phyloP scores from a whole-genome alignment of 2,113 vertebrate species.

The Marmota flaviventris region DNA sequence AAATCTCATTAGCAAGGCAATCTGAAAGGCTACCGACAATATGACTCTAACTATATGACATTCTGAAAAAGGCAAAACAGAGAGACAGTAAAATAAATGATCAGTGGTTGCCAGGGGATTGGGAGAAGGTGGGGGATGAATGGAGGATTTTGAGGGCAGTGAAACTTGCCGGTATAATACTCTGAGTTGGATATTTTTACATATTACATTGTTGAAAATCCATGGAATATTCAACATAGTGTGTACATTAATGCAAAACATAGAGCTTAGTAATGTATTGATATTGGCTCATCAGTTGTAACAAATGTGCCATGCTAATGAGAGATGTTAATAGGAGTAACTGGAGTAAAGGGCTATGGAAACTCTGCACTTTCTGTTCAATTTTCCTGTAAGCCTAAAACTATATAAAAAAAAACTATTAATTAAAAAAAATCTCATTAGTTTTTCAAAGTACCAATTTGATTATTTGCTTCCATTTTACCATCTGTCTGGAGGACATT shows the following conservation, averaged over 20 bases:
- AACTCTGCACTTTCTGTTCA: not conserved
- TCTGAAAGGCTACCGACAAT: not conserved
- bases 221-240: not conserved
- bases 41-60: not conserved
- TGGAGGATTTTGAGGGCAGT: not conserved
- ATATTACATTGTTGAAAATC: constrained; percentile 1
- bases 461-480: not conserved
- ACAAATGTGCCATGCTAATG: not conserved
- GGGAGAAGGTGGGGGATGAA: not conserved
- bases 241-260: not conserved
- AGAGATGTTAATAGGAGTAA: not conserved
- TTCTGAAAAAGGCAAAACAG: not conserved
- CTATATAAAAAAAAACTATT: not conserved
- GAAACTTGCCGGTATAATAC: not conserved
- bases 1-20: constrained; percentile 41
- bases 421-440: constrained; percentile 26
- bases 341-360: not conserved
- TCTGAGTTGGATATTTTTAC: not conserved
- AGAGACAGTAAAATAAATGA: not conserved
- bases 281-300: not conserved
- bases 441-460: not conserved
- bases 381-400: constrained; percentile 19
- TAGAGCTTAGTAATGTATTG: not conserved
- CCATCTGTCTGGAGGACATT: constrained; percentile 1
- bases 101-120: not conserved